These are phyloP conservation scores for Maniola hyperantus DNA, from an alignment of 2,888 invertebrate species.

Conservation along the genomic window DNA sequence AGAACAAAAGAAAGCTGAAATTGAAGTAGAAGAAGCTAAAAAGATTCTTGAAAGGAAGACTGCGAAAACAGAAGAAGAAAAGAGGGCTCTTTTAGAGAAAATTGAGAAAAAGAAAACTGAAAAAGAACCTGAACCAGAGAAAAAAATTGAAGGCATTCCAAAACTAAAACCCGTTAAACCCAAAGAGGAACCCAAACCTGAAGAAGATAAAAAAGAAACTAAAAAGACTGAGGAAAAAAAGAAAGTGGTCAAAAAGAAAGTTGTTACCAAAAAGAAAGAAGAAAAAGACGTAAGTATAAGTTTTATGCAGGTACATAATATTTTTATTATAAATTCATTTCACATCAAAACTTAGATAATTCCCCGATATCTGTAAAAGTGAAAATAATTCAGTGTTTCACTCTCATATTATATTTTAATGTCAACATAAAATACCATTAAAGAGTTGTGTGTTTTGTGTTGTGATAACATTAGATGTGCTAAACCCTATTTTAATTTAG, in stretches of 20 bases:
- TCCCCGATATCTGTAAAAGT: not conserved
- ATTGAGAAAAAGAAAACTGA: slow-evolving; percentile 78
- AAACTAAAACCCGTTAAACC: slow-evolving; percentile 82
- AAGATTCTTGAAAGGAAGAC: slow-evolving; percentile 74
- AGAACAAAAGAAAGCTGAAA: slow-evolving; percentile 66
- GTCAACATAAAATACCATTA: slow-evolving; percentile 4
- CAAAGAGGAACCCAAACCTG: slow-evolving; percentile 74
- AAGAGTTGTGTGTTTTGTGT: slow-evolving; percentile 48
- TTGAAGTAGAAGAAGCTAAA: slow-evolving; percentile 76
- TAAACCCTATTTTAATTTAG: slow-evolving; percentile 72
- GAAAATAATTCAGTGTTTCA: not conserved
- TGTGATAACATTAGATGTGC: slow-evolving; percentile 65
- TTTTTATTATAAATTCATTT: not conserved
- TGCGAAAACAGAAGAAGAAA: slow-evolving; percentile 76
- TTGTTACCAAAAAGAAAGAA: slow-evolving; percentile 74
- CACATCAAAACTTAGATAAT: not conserved
- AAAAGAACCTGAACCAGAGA: slow-evolving; percentile 76
- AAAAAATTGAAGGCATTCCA: slow-evolving; percentile 84
- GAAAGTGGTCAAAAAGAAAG: slow-evolving; percentile 77
- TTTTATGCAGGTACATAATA: not conserved
- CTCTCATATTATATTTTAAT: not conserved
- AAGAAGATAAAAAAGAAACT: slow-evolving; percentile 70
- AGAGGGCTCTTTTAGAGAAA: slow-evolving; percentile 77
- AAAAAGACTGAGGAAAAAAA: slow-evolving; percentile 68
- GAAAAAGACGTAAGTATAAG: slow-evolving; percentile 64